phyloP scores from a whole-genome alignment of 2,113 vertebrate species.

The Ceyx cyanopectus region DNA sequence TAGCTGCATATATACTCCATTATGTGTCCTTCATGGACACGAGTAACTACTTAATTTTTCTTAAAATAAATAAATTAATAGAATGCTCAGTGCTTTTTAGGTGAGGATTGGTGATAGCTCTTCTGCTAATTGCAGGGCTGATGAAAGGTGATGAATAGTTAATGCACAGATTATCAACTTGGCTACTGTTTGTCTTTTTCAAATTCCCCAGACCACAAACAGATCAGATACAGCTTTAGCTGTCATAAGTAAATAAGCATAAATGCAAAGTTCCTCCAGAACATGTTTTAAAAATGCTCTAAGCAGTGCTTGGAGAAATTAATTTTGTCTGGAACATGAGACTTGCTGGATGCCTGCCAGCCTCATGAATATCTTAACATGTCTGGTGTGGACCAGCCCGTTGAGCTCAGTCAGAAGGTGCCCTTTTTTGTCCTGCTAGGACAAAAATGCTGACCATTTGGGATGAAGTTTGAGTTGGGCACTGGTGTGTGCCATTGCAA shows the following conservation, averaged over 20 bases:
- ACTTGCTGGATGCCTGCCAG: not conserved
- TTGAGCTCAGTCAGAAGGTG: not conserved
- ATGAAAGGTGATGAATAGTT: not conserved
- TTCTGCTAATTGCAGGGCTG: not conserved
- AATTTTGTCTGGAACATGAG: not conserved
- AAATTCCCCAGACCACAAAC: not conserved
- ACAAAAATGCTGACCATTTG: not conserved
- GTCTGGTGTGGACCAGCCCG: not conserved
- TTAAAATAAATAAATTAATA: not conserved
- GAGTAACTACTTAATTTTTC: not conserved
- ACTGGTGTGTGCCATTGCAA: not conserved
- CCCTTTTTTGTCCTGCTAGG: not conserved
- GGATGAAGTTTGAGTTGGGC: not conserved
- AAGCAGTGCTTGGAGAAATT: not conserved
- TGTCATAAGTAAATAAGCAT: not conserved
- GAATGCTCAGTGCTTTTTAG: not conserved
- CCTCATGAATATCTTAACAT: not conserved
- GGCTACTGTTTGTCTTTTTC: not conserved
- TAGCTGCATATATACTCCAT: not conserved
- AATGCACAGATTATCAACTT: not conserved
- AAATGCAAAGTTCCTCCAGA: not conserved
- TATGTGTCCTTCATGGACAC: not conserved
- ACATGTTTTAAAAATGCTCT: not conserved
- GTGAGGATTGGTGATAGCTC: not conserved
- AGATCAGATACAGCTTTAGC: not conserved